Conservation (phyloP, 2,797 vertebrate genomes). For the Enteromius afrohamiltoni region DNA sequence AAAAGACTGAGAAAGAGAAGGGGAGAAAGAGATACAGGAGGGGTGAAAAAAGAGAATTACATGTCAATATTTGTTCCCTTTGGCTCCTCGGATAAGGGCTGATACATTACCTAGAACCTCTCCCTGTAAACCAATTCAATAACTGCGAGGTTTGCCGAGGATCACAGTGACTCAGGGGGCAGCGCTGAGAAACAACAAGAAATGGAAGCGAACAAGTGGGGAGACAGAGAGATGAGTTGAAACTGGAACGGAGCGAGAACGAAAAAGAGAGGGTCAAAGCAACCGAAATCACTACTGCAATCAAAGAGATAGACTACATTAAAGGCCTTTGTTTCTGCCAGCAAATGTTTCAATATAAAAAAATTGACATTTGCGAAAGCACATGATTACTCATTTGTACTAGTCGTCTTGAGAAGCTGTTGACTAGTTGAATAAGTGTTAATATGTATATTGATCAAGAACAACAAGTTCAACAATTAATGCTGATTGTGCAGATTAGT, state of each 20-base stretch:
- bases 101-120: constrained; percentile 78
- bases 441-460: not conserved
- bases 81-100: constrained; percentile 74
- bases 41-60: constrained; percentile 72
- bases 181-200: constrained; percentile 68
- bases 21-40: constrained; percentile 38
- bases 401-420: not conserved
- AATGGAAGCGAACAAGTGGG: constrained; percentile 61
- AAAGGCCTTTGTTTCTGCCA: not conserved
- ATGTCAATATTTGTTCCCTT: constrained; percentile 84
- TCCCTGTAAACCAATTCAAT: constrained; percentile 74
- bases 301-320: not conserved
- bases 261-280: constrained; percentile 43
- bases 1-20: constrained; percentile 36
- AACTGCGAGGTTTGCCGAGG: constrained; percentile 74
- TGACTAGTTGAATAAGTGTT: not conserved
- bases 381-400: not conserved
- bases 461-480: not conserved
- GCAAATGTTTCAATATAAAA: not conserved
- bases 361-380: not conserved
- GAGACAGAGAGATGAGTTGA: constrained; percentile 52
- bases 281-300: constrained; percentile 20
- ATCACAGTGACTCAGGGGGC: constrained; percentile 67
- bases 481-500: not conserved
- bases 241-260: constrained; percentile 44